These are phyloP conservation scores for Scortum barcoo DNA, from an alignment of 2,113 vertebrate species.

Conservation along the genomic window DNA sequence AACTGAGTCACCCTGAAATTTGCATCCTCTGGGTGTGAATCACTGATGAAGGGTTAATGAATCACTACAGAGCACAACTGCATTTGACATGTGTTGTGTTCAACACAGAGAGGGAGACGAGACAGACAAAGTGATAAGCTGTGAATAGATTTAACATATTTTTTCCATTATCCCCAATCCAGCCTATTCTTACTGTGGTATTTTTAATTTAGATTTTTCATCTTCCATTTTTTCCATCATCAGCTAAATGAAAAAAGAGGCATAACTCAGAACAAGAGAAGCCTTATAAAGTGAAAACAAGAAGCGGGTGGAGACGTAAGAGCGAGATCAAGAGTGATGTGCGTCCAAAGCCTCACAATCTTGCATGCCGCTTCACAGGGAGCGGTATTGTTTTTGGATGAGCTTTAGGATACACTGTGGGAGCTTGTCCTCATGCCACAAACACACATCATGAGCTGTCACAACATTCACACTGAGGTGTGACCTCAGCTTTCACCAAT, in stretches of 20 bases:
- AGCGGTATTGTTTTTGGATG: constrained; percentile 57
- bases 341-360: constrained; percentile 37
- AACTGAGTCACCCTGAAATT: constrained; percentile 37
- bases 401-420: constrained; percentile 28
- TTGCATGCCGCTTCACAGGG: constrained; percentile 15
- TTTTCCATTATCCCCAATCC: constrained; percentile 33
- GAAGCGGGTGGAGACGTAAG: constrained; percentile 22
- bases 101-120: background rate
- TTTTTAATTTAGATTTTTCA: constrained; percentile 34
- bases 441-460: constrained; percentile 22
- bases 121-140: constrained; percentile 7
- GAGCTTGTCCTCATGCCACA: constrained; percentile 33
- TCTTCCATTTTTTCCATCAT: constrained; percentile 14
- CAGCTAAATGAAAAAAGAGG: background rate
- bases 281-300: constrained; percentile 39
- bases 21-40: constrained; percentile 23
- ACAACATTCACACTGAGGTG: constrained; percentile 35
- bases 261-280: constrained; percentile 6
- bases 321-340: constrained; percentile 29
- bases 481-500: constrained; percentile 29
- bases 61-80: constrained; percentile 5
- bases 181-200: background rate
- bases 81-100: background rate
- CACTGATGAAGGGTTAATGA: constrained; percentile 32
- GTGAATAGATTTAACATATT: constrained; percentile 10